A percentile compares a stretch with the other conserved stretches of the same genome.
Evolutionary conservation across 2,797 vertebrate genomes (phyloP).

Genomic region (Thunnus albacares): DNA sequence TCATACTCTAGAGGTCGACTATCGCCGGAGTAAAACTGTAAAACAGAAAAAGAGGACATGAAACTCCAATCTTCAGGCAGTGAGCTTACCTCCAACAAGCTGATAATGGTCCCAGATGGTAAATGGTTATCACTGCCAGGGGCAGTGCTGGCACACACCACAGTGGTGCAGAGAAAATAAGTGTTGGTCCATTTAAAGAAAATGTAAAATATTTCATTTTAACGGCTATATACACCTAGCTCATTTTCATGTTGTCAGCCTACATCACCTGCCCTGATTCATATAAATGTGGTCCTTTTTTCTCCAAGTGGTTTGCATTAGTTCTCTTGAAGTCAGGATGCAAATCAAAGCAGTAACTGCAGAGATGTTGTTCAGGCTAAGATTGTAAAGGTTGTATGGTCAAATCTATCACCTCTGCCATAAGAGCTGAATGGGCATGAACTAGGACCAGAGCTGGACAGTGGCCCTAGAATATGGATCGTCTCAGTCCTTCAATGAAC

Average conservation of each 20-base stretch:
- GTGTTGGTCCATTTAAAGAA: not conserved
- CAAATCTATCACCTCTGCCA: not conserved
- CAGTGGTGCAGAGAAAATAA: not conserved
- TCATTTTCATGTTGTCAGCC: not conserved
- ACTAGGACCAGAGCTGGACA: not conserved
- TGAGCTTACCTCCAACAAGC: not conserved
- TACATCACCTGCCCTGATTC: not conserved
- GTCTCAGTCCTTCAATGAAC: not conserved
- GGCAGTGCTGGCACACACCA: not conserved
- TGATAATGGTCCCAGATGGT: not conserved
- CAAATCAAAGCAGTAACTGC: conserved; percentile 15
- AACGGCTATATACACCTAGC: not conserved
- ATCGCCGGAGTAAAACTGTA: not conserved
- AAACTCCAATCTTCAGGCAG: not conserved
- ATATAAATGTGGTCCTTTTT: not conserved
- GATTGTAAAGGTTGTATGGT: not conserved
- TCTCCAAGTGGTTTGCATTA: not conserved
- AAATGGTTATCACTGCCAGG: not conserved
- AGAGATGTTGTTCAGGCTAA: conserved; percentile 1
- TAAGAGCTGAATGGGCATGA: not conserved
- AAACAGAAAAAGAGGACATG: not conserved
- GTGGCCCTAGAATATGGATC: not conserved
- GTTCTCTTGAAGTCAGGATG: not conserved
- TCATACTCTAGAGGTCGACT: not conserved
- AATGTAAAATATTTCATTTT: not conserved